Base-by-base conservation (phyloP, 2,113 vertebrate species). In the Bagarius yarrelli region DNA sequence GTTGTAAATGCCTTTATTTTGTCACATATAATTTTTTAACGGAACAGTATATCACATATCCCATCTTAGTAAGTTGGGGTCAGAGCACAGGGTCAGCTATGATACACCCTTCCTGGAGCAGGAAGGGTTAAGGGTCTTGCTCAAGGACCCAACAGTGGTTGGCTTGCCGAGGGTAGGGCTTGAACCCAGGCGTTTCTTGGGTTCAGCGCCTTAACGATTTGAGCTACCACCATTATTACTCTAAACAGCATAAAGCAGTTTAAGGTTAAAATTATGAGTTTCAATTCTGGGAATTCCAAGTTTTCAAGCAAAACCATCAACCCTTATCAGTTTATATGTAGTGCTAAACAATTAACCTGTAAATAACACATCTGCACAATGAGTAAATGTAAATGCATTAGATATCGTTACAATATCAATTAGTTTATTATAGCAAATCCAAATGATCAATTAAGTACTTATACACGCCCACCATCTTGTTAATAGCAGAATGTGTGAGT, bases 381-480 rank as follows among this genome's bases (percentile, higher is more conserved):
- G 13, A 67, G 36, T 40, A 40, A n/a, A 40, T n/a, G 40, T 27
- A 70, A 25, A 18, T 27, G 8, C 32, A 44, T 25, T 25, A 16
- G 27, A 40, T 47, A 8, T 11, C 11, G 11, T 11, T 11, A 47
- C 2, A 47, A 47, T 4, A 16, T 40, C 34, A 52, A 5, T 27
- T 13, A 57, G 11, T 69, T 11, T 70, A 12, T 27, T 44, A 5
- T 40, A 70, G 32, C n/a, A 70, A 70, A 57, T 53, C 1, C 5
- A 25, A n/a, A 25, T 66, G 15, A 63, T 66, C 8, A 64, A 53
- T 85, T 9, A n/a, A 56, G 40, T 27, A 50, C 19, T 53, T 14
- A 12, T 64, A 50, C 52, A 55, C 44, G 32, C 87, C 0, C 90
- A 99, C 97, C 89, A 92, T 95, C 88, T 69, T 95, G 87, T 40